Conservation (phyloP, 2,113 vertebrate genomes). For the Hemibagrus wyckioides region DNA sequence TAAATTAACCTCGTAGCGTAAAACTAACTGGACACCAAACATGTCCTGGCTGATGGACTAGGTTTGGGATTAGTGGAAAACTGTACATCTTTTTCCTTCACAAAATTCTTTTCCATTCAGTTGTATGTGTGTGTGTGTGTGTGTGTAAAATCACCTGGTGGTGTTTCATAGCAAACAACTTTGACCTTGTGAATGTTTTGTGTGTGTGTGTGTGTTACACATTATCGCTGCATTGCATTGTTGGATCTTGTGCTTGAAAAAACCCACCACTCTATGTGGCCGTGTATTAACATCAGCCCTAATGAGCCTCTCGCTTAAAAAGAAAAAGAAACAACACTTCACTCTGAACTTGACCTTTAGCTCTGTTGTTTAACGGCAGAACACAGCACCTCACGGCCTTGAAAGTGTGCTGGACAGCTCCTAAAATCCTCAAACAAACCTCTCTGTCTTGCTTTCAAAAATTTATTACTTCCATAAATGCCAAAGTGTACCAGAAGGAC, state of each 20-base stretch:
- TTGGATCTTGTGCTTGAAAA: conserved; percentile 38
- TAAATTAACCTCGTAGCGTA: background rate
- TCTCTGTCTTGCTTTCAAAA: background rate
- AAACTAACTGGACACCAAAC: background rate
- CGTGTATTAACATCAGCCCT: background rate
- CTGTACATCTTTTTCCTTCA: too few species aligned
- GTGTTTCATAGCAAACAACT: conserved; percentile 10
- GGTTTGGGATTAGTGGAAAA: background rate
- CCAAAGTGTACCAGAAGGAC: background rate
- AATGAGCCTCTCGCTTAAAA: background rate
- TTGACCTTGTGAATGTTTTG: conserved; percentile 4
- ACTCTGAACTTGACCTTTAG: background rate
- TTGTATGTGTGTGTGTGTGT: background rate
- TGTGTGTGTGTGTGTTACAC: background rate
- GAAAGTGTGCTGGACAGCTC: background rate
- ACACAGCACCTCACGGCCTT: background rate
- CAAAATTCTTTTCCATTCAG: background rate
- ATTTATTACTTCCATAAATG: conserved; percentile 6
- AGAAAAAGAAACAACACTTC: background rate
- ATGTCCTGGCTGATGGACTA: background rate
- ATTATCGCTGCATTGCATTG: conserved; percentile 31
- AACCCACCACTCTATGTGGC: conserved; percentile 9
- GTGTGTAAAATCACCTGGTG: too few species aligned
- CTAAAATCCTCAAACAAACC: background rate
- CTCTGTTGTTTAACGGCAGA: background rate